A percentile compares a stretch with the other conserved stretches of the same genome.
These are phyloP conservation scores for Gymnothorax javanicus DNA, from an alignment of 2,797 vertebrate genomes.

Conservation along the genomic window DNA sequence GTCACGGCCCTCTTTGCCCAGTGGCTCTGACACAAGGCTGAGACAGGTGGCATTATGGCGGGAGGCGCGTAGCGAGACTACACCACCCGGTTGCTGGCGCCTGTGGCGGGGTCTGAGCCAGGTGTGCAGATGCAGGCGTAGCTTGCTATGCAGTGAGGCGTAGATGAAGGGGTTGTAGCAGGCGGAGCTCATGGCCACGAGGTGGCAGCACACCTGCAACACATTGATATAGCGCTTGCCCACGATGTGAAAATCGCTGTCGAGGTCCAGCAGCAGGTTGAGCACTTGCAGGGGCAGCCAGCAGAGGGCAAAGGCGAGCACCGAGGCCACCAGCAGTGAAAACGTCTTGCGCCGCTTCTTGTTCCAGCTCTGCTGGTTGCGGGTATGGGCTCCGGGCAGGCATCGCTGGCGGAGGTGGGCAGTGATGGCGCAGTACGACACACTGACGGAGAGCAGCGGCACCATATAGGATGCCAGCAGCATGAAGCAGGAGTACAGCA, in stretches of 20 bases:
- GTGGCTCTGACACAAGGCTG: constrained; percentile 41
- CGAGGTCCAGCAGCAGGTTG: constrained; percentile 76
- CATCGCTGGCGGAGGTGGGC: constrained; percentile 66
- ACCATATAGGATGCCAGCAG: constrained; percentile 74
- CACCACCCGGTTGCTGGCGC: constrained; percentile 28
- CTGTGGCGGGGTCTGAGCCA: constrained; percentile 64
- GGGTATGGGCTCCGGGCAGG: constrained; percentile 65
- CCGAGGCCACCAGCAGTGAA: constrained; percentile 71
- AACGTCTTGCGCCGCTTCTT: constrained; percentile 73
- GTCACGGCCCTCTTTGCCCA: constrained; percentile 36
- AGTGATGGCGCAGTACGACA: constrained; percentile 77
- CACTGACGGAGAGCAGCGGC: constrained; percentile 72
- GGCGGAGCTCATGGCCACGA: constrained; percentile 78
- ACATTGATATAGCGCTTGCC: constrained; percentile 75
- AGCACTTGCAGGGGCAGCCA: constrained; percentile 79
- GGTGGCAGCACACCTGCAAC: constrained; percentile 75
- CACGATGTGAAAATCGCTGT: constrained; percentile 74
- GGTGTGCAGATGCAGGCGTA: constrained; percentile 68
- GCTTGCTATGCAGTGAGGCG: constrained; percentile 77
- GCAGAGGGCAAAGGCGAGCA: constrained; percentile 75
- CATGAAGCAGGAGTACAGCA: constrained; percentile 74
- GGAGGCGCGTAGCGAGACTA: constrained; percentile 41
- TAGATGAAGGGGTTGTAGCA: constrained; percentile 83
- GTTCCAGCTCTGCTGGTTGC: constrained; percentile 69
- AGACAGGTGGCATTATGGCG: constrained; percentile 38